These are phyloP conservation scores for Sigmodon hispidus DNA, from an alignment of 2,113 vertebrate genomes.

Conservation along the genomic window DNA sequence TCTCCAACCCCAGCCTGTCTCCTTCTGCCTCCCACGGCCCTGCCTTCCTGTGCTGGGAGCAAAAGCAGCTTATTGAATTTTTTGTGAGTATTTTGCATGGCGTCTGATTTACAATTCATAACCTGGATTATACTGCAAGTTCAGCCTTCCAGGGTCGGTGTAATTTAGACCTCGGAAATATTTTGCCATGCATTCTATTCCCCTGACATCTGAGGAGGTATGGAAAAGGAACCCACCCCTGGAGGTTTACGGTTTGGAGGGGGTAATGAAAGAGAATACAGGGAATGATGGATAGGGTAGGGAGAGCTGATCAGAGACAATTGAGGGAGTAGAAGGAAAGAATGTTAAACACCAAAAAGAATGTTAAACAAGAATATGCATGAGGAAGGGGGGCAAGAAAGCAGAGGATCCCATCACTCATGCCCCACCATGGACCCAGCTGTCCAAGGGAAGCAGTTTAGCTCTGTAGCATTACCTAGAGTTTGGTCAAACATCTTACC, in stretches of 20 bases:
- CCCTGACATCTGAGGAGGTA: conserved; percentile 54
- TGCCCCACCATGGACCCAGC: background rate
- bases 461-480: background rate
- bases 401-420: background rate
- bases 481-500: background rate
- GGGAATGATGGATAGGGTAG: background rate
- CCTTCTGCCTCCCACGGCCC: background rate
- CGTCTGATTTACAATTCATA: conserved; percentile 80
- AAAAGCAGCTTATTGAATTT: conserved; percentile 78
- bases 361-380: too few species aligned
- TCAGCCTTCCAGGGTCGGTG: conserved; percentile 73
- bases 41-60: conserved; percentile 31
- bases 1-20: background rate
- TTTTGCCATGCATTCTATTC: conserved; percentile 75
- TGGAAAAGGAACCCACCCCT: conserved; percentile 72
- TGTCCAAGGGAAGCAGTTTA: fast-evolving
- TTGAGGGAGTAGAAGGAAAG: background rate
- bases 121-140: conserved; percentile 61
- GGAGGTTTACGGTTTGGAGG: conserved; percentile 41
- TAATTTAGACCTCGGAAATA: conserved; percentile 78
- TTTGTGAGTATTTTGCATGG: conserved; percentile 70
- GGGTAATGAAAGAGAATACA: background rate
- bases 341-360: background rate
- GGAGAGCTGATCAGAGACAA: background rate
- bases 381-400: background rate